Evolutionary conservation across 2,888 invertebrate species (phyloP).

Genomic region (Cephus pulcher): DNA sequence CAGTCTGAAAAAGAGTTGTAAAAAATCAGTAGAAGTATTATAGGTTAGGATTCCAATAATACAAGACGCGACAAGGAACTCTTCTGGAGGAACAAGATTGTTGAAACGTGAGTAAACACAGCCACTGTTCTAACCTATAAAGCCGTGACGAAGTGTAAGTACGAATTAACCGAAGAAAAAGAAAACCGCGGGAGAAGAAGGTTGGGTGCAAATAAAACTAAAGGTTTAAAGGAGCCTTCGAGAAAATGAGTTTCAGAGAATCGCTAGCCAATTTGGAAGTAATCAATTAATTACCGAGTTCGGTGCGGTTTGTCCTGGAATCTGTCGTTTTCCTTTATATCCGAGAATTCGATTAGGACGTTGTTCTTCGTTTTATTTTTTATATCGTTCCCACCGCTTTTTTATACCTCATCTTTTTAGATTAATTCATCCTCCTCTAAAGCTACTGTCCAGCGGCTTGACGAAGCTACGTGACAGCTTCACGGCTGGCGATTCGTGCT

Average conservation of each 20-base stretch:
- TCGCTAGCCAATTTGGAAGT: not conserved
- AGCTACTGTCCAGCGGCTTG: not conserved
- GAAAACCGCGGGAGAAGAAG: not conserved
- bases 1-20: no score
- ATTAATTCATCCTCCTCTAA: not conserved
- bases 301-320: not conserved
- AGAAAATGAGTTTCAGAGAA: not conserved
- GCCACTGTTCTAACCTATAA: not conserved
- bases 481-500: not conserved
- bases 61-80: not conserved
- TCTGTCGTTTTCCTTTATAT: not conserved
- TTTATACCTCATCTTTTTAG: not conserved
- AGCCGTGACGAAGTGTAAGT: not conserved
- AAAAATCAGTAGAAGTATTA: no score
- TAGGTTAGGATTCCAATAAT: no score
- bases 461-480: not conserved
- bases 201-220: no score
- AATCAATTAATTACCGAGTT: not conserved
- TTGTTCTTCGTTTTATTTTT: not conserved
- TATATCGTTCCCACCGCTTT: not conserved
- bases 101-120: constrained; percentile 2
- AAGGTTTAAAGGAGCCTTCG: no score
- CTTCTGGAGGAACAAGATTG: not conserved
- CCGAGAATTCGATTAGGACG: not conserved
- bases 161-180: not conserved